Base-by-base conservation (phyloP, 1,140 invertebrate species). In the Drosophila novamexicana region DNA sequence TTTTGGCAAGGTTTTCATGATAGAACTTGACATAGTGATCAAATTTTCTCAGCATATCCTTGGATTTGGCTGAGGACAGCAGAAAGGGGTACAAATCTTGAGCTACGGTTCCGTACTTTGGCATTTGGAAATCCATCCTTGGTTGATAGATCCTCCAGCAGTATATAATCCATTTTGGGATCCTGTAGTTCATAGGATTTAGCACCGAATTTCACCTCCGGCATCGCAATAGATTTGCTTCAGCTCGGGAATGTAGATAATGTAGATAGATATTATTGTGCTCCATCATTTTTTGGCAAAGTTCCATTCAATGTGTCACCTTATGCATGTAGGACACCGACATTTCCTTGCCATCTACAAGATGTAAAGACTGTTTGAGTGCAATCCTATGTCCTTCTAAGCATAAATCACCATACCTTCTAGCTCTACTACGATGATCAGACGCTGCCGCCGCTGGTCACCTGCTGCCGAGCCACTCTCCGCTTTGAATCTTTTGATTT, bases 101-200 rank as follows among this genome's bases (percentile, higher is more conserved):
- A 0, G 83, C 73, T 0, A 47, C 91, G 91, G 16, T 90, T 79
- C 86, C 86, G 63, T 82, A 91, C 32, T 70, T 80, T 2, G 83
- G 53, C 12, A 90, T 32, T 58, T 91, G 90, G 42, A 76, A 89
- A 29, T 91, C 90, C 1, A 91, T 70, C 91, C 14, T 79, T 73
- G 2, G 89, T 79, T 14, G 91, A 67, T 2, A 95, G 83, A 91
- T 95, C 94, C 59, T 94, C 94, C 3, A 95, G 75, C 0, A 94
- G 78, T 7, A 95, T 72, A 52, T 90, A 79, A 4, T 62, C 44
- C 1, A 40, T 50, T 1, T 74, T 58, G 7, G 70, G 75, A 6
- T 53, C 67, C 6, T 50, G 67, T 0, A 91, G 42, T n/a, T 76
- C 53, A 42, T 88, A 91, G 22, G 68, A 68, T 1, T 72, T 39